Base-by-base conservation (phyloP, 1,140 invertebrate genomes). In the Hyles vespertilio region DNA sequence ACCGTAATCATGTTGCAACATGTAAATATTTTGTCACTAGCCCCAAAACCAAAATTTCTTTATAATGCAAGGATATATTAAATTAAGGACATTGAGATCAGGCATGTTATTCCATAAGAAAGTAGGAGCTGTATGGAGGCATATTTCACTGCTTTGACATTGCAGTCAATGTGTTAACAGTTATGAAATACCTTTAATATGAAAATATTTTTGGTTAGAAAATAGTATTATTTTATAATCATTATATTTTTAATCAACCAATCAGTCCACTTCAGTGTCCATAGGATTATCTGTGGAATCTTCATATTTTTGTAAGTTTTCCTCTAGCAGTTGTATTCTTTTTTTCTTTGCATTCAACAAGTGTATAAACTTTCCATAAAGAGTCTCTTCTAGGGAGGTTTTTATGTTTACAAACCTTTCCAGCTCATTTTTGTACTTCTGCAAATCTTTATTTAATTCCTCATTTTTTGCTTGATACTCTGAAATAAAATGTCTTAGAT, bases 311-410 rank as follows among this genome's bases (percentile, higher is more conserved):
- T 74, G 65, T 22, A 79, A 54, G 51, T 65, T 61, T 44, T 75
- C 67, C 70, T 87, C 72, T 33, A 87, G 57, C 12, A 79, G 44
- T 6, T 74, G 61, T 56, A 85, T 87, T 61, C 78, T 74, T 56
- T 61, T 72, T 59, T 86, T 87, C 54, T 87, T 87, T 32, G 70
- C 57, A 68, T 87, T 86, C 58, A 87, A 59, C 36, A 87, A 43
- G 58, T 79, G 69, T 32, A 79, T 58, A 79, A 85, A 87, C 56
- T 80, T 79, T 33, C 72, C 72, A 72, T 84, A 85, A 6, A 87
- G 60, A 6, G 54, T 74, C 11, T 57, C 56, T 61, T 87, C 84
- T 51, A 84, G 54, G 5, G 71, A 63, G n/a, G 63, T 71, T 56
- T 85, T 85, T 3, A 67, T 73, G 51, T 75, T 57, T 36, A 74